Percentiles rank a stretch among this genome's conserved stretches.
These are phyloP conservation scores for Peromyscus aztecus DNA, from an alignment of 2,797 vertebrate species.

Conservation along the genomic window DNA sequence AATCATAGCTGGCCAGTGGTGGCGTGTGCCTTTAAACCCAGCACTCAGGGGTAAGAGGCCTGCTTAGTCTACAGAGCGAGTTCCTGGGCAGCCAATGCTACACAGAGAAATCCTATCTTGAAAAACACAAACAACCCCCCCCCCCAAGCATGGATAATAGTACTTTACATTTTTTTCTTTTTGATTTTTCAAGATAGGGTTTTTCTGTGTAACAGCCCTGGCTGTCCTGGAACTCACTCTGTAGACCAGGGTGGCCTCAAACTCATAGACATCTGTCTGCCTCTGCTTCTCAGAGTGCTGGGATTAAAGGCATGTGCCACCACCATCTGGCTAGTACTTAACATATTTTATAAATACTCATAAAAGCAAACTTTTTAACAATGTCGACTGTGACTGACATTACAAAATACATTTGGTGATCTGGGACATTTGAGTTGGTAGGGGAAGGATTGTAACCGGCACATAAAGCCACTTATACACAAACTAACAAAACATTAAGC, in stretches of 20 bases:
- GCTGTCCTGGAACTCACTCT: neutral
- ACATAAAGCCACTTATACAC: neutral
- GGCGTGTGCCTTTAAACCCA: neutral
- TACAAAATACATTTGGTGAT: slow-evolving; percentile 17
- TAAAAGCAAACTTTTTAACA: neutral
- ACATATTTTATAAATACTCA: slow-evolving; percentile 11
- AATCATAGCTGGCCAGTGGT: neutral
- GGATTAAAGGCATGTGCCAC: neutral
- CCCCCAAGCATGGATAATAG: neutral
- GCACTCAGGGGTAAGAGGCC: neutral
- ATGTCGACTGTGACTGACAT: neutral
- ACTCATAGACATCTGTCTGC: neutral
- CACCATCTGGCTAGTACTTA: neutral
- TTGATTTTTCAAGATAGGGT: neutral
- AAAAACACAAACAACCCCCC: neutral
- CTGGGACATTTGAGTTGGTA: neutral
- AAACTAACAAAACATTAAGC: slow-evolving; percentile 24
- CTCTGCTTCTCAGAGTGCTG: neutral
- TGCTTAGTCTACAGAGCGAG: too few species aligned
- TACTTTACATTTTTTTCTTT: neutral
- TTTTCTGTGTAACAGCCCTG: neutral
- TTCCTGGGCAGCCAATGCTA: neutral
- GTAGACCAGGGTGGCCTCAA: neutral
- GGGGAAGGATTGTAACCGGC: neutral
- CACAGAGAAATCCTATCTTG: neutral